Conservation (phyloP, 1,140 invertebrate species). For the Acromyrmex charruanus region DNA sequence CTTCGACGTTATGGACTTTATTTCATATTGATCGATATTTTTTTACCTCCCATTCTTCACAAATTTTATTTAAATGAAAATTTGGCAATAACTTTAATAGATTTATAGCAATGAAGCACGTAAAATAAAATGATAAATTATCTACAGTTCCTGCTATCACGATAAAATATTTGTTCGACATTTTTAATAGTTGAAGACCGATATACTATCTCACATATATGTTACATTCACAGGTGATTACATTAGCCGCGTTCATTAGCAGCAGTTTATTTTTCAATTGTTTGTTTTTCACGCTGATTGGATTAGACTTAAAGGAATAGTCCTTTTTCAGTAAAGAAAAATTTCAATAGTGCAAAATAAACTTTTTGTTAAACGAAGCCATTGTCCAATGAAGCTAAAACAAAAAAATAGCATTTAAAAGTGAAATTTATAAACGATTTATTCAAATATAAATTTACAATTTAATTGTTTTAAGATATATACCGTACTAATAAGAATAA, state of each 20-base stretch:
- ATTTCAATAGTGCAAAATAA: too few species aligned
- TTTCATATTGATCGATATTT: too few species aligned
- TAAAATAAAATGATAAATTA: background rate
- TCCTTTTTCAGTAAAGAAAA: too few species aligned
- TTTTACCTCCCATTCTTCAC: background rate
- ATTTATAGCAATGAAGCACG: background rate
- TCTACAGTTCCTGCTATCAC: background rate
- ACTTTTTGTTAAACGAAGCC: too few species aligned
- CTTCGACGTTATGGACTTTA: too few species aligned
- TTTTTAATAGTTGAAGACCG: background rate
- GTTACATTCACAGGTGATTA: background rate
- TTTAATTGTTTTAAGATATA: background rate
- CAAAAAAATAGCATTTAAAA: constrained; percentile 2
- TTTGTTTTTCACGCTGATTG: too few species aligned
- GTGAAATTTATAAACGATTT: background rate
- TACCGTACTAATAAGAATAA: background rate
- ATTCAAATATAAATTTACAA: constrained; percentile 21
- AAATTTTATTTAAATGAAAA: constrained; percentile 10
- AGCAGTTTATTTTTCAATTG: too few species aligned
- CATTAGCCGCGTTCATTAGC: background rate
- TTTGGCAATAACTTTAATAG: background rate
- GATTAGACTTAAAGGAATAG: too few species aligned
- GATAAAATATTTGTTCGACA: background rate
- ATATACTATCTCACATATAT: background rate
- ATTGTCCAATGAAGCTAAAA: background rate